Base-by-base conservation (phyloP, 1,140 invertebrate species). In the Liolophura sinensis region DNA sequence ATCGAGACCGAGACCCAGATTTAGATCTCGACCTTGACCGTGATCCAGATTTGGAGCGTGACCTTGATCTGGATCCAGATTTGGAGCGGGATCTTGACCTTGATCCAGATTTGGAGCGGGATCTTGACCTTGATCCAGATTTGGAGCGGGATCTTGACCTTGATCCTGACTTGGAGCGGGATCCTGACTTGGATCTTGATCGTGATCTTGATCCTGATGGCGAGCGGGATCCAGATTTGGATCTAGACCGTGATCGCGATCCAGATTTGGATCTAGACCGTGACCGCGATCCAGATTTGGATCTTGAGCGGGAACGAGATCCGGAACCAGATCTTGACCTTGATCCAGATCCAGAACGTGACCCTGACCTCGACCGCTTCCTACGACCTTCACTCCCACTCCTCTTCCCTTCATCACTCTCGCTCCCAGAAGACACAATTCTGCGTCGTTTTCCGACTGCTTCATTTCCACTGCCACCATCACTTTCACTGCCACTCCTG, bases 401-500 rank as follows among this genome's bases (percentile, higher is more conserved):
- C 55, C 7, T 27, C 49, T 11, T 59, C 63, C 56, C 73, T 27
- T 51, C 73, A 57, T 78, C 79, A 74, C 76, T 80, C 4, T 78
- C 78, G 71, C 80, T 81, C 16, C 74, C 81, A 56, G 80, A 81
- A 4, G 84, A 84, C 71, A 69, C 72, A 77, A 74, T 86, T 81
- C 71, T 75, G 71, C 78, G 86, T 83, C 25, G 85, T 87, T 77
- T 78, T 20, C 77, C 77, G 56, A 69, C 71, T 63, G 62, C 75
- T 59, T 72, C 74, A 64, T 72, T 81, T 77, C 67, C 83, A 48
- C 72, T 46, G 76, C 85, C 71, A 68, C 85, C 82, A 51, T 86
- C 88, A 64, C 85, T 85, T 31, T 86, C 89, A 62, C 87, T 88
- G 64, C 88, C 88, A 9, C 31, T 40, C 70, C 87, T 87, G 11